Evolutionary conservation across 2,888 invertebrate species (phyloP), one percentile per base, ranked within the genome.

Genomic region (Chrysolina oricalcia): DNA sequence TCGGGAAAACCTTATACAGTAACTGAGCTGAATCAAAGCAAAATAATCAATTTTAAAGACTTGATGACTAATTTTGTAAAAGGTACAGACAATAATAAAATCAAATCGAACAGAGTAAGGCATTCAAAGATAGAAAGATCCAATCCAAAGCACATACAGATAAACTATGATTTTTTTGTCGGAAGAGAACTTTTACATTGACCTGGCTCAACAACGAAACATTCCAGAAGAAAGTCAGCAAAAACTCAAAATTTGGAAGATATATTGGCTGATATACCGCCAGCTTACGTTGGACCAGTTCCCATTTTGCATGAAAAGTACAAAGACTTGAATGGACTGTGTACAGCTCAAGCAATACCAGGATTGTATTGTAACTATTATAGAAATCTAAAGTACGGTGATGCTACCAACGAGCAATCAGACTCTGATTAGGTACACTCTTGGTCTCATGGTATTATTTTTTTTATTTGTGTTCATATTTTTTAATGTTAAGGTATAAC

Each of bases 291-390:
- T 50, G 48, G 48, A 17, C 17, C 17, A 8, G 2, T 50, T n/a
- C 17, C 17, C 48, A 50, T 50, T 50, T 48, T 13, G n/a, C 48
- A 48, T 10, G 48, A 6, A n/a, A 48, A 48, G 48, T 48, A 48
- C 48, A 48, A 48, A 48, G 48, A 48, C n/a, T 48, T n/a, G n/a
- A 48, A 48, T 48, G 48, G 9, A 48, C 48, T 48, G 48, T 10
- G n/a, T 48, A 48, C 48, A 48, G 48, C 48, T 48, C 15, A 48
- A 48, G 48, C 48, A 48, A 48, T 48, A 48, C 48, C 48, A 48
- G 48, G n/a, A n/a, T n/a, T n/a, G n/a, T n/a, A n/a, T n/a, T n/a
- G n/a, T n/a, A n/a, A n/a, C n/a, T n/a, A n/a, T 15, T 48, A 48
- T 13, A 48, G 48, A 48, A 48, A 48, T 48, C 48, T 48, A 3